These are phyloP conservation scores for Magallana gigas DNA, from an alignment of 1,140 invertebrate species.

Conservation along the genomic window DNA sequence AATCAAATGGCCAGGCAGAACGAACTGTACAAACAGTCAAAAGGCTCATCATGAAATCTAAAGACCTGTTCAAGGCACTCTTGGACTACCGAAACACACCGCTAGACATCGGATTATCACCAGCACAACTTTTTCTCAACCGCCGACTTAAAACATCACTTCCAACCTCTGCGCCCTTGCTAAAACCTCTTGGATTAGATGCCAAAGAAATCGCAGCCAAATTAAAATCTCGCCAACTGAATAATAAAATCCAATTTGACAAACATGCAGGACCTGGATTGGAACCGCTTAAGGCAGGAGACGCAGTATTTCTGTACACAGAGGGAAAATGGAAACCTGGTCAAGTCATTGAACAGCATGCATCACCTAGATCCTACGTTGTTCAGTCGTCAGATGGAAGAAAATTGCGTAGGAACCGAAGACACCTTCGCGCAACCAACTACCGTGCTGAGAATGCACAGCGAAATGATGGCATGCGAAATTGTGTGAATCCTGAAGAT, in stretches of 20 bases:
- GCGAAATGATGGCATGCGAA: neutral
- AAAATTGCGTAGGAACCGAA: constrained; percentile 33
- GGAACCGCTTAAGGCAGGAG: neutral
- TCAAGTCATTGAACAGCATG: neutral
- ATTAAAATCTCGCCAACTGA: neutral
- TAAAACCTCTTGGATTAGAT: neutral
- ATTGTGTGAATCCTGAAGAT: neutral
- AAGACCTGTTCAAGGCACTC: constrained; percentile 40
- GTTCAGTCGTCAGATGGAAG: constrained; percentile 40
- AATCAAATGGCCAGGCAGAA: constrained; percentile 71
- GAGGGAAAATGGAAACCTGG: neutral
- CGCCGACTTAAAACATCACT: neutral
- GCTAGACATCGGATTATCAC: constrained; percentile 23
- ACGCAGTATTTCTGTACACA: neutral
- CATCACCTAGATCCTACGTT: constrained; percentile 42
- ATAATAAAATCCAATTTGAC: neutral
- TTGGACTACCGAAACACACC: constrained; percentile 42
- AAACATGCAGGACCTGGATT: too few relatives aligned
- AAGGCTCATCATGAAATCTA: constrained; percentile 46
- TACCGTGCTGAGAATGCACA: neutral
- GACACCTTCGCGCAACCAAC: constrained; percentile 9
- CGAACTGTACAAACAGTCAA: constrained; percentile 54
- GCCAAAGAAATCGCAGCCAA: neutral
- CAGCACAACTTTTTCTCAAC: constrained; percentile 43
- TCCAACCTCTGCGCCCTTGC: constrained; percentile 26